A percentile compares a stretch with the other conserved stretches of the same genome.
Evolutionary conservation across 2,797 vertebrate species (phyloP).

Genomic region (Sciaenops ocellatus): DNA sequence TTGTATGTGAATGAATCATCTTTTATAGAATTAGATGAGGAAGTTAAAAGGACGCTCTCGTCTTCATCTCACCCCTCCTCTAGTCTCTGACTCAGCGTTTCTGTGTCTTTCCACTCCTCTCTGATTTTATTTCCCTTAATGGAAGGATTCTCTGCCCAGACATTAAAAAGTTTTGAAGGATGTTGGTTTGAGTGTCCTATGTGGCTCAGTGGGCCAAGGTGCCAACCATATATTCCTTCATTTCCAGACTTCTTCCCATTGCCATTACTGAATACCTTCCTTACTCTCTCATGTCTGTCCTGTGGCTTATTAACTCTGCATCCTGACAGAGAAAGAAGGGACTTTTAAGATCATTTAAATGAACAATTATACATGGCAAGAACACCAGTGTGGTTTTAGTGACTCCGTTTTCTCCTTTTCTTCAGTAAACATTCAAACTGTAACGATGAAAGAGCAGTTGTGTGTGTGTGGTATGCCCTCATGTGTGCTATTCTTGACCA

Average conservation of each 20-base stretch:
- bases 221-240: conserved; percentile 22
- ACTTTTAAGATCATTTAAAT: conserved; percentile 5
- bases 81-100: conserved; percentile 59
- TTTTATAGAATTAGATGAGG: conserved; percentile 23
- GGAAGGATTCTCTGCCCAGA: conserved; percentile 44
- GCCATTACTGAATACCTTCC: conserved; percentile 51
- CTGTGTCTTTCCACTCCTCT: conserved; percentile 38
- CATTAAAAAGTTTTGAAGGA: conserved; percentile 31
- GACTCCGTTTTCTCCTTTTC: background rate
- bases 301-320: conserved; percentile 14
- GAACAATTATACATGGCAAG: background rate
- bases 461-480: conserved; percentile 43
- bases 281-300: conserved; percentile 26
- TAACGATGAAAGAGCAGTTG: background rate
- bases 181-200: conserved; percentile 23
- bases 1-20: conserved; percentile 37
- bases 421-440: conserved; percentile 13
- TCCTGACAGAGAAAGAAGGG: background rate
- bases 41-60: conserved; percentile 28
- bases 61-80: conserved; percentile 26
- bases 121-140: conserved; percentile 54
- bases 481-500: conserved; percentile 63
- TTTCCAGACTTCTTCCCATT: conserved; percentile 47
- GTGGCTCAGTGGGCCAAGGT: conserved; percentile 10
- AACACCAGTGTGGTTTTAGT: background rate